These are phyloP conservation scores for Antrozous pallidus DNA, from an alignment of 2,797 vertebrate species.

Conservation along the genomic window DNA sequence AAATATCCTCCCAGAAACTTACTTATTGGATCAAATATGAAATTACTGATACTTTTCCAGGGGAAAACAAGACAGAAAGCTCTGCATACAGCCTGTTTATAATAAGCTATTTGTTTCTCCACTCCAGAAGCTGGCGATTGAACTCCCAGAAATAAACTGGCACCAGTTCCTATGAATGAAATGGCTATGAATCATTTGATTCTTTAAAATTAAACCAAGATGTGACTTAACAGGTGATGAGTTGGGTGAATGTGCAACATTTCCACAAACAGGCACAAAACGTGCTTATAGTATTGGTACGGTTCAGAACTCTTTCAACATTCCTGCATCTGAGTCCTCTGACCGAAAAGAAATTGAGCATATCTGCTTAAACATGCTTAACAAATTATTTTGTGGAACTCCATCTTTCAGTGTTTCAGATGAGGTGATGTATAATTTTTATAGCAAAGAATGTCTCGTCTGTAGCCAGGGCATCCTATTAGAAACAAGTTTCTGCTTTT, in stretches of 20 bases:
- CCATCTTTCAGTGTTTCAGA: constrained; percentile 31
- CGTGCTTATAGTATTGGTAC: not conserved
- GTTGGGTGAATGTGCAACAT: constrained; percentile 39
- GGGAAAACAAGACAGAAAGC: constrained; percentile 4
- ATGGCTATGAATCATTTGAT: constrained; percentile 69
- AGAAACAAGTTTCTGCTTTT: constrained; percentile 32
- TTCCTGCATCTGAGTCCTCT: not conserved
- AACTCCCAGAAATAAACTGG: constrained; percentile 59
- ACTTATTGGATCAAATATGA: constrained; percentile 50
- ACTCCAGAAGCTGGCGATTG: constrained; percentile 39
- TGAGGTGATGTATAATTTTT: not conserved
- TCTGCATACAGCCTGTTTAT: constrained; percentile 1
- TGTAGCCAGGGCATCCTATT: not conserved
- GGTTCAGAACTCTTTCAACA: not conserved
- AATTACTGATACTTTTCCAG: not conserved
- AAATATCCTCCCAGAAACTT: not conserved
- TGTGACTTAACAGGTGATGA: constrained; percentile 75
- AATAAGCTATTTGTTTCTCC: constrained; percentile 40
- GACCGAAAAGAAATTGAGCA: not conserved
- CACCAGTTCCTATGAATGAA: constrained; percentile 56
- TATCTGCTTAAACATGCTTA: constrained; percentile 59
- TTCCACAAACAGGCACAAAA: constrained; percentile 54
- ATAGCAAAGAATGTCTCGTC: not conserved
- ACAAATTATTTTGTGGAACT: not conserved
- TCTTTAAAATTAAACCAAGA: constrained; percentile 71